These are phyloP conservation scores for Rissa tridactyla DNA, from an alignment of 2,113 vertebrate species.

Conservation along the genomic window DNA sequence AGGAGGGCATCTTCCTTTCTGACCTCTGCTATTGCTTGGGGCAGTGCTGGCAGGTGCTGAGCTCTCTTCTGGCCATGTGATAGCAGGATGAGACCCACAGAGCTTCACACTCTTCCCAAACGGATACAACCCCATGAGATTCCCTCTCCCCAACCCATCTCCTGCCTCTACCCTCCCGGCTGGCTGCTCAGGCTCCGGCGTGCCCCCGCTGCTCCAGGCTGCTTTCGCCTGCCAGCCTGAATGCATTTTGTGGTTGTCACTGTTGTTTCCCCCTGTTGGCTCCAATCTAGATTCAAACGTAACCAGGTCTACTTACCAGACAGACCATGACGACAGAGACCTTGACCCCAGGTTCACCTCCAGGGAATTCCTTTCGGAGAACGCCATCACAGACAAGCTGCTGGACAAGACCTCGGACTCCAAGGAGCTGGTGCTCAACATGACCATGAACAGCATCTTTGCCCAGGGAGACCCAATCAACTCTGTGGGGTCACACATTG, in stretches of 20 bases:
- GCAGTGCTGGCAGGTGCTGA: not conserved
- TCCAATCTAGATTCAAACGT: slow-evolving; percentile 68
- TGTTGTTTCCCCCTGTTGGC: slow-evolving; percentile 40
- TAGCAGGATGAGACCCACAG: not conserved
- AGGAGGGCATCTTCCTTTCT: not conserved
- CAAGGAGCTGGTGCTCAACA: slow-evolving; percentile 80
- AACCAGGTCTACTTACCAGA: slow-evolving; percentile 67
- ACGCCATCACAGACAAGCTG: slow-evolving; percentile 85
- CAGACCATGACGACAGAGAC: slow-evolving; percentile 61
- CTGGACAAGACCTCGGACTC: slow-evolving; percentile 70
- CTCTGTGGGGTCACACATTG: slow-evolving; percentile 58
- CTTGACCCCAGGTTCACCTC: slow-evolving; percentile 31
- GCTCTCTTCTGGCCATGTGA: not conserved
- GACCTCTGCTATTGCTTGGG: slow-evolving; percentile 17
- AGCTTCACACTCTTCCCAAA: not conserved
- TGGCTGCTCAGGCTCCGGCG: slow-evolving; percentile 10
- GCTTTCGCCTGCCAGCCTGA: slow-evolving; percentile 19
- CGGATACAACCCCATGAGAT: not conserved
- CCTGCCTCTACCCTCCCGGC: not conserved
- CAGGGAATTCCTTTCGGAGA: slow-evolving; percentile 78
- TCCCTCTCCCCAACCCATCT: not conserved
- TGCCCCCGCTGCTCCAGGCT: not conserved
- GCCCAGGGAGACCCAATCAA: slow-evolving; percentile 71
- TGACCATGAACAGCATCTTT: slow-evolving; percentile 86
- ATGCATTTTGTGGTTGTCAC: slow-evolving; percentile 51